These are phyloP conservation scores for Gryllus bimaculatus DNA, from an alignment of 1,140 invertebrate species.

Conservation along the genomic window DNA sequence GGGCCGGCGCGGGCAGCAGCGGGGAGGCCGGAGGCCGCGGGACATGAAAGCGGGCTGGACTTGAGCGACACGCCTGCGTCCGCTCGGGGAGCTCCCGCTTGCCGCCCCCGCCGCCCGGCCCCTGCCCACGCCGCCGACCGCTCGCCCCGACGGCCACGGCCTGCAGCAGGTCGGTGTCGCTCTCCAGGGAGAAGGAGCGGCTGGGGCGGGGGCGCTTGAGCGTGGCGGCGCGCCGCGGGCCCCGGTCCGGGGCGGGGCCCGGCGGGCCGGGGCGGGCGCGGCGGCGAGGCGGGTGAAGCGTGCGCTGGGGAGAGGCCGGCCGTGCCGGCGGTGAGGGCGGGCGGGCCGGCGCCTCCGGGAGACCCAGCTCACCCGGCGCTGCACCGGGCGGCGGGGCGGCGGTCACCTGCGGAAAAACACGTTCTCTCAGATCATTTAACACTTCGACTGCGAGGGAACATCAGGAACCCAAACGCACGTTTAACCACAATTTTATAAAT, in stretches of 20 bases:
- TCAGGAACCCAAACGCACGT: too few relatives aligned
- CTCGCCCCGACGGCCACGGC: slow-evolving; percentile 22
- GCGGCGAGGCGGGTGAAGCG: not conserved
- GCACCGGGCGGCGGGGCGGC: slow-evolving; percentile 8
- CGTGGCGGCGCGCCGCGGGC: slow-evolving; percentile 27
- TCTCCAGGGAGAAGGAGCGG: slow-evolving; percentile 36
- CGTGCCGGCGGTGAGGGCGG: not conserved
- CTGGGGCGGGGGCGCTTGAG: slow-evolving; percentile 33
- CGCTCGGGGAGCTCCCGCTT: slow-evolving; percentile 27
- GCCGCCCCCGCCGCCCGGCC: slow-evolving; percentile 24
- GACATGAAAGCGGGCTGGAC: slow-evolving; percentile 26
- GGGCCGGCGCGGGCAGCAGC: slow-evolving; percentile 15
- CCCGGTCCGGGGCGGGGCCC: slow-evolving; percentile 21
- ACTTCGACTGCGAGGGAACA: too few relatives aligned
- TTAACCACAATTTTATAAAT: too few relatives aligned
- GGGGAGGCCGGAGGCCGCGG: slow-evolving; percentile 7
- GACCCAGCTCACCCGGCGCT: slow-evolving; percentile 31
- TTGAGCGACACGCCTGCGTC: slow-evolving; percentile 33
- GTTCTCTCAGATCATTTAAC: too few relatives aligned
- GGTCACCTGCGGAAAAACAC: not conserved
- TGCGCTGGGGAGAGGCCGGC: slow-evolving; percentile 22
- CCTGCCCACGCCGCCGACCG: slow-evolving; percentile 32
- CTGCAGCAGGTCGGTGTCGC: slow-evolving; percentile 29
- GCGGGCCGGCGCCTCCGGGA: slow-evolving; percentile 19
- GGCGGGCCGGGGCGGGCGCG: slow-evolving; percentile 8